phyloP scores from a whole-genome alignment of 2,113 vertebrate species.

The Alligator mississippiensis region DNA sequence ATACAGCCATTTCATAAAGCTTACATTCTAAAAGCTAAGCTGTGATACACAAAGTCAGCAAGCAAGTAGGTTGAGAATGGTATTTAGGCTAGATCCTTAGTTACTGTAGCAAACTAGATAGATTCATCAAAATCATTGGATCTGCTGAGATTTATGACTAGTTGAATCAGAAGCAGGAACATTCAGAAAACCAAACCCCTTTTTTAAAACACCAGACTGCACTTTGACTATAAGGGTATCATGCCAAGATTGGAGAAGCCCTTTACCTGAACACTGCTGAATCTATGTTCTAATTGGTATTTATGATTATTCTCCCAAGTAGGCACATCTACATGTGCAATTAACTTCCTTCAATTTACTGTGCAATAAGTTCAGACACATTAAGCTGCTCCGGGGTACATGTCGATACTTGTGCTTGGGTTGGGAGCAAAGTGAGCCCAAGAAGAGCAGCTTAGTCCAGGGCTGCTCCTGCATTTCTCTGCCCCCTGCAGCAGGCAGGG shows the following conservation, averaged over 20 bases:
- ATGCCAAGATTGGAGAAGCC: not conserved
- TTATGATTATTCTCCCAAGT: not conserved
- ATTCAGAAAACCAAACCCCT: not conserved
- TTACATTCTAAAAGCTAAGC: not conserved
- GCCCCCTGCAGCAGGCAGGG: too few species aligned
- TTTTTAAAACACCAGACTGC: not conserved
- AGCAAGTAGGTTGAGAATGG: not conserved
- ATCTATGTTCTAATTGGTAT: not conserved
- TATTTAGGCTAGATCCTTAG: not conserved
- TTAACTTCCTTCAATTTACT: too few species aligned
- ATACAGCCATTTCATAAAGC: not conserved
- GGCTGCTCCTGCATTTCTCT: too few species aligned
- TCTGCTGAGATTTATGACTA: not conserved
- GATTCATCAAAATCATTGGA: not conserved
- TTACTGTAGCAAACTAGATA: not conserved
- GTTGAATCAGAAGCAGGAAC: not conserved
- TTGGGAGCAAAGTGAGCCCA: too few species aligned
- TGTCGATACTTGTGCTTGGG: too few species aligned
- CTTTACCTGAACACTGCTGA: not conserved
- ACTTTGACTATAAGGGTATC: not conserved
- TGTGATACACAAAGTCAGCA: not conserved
- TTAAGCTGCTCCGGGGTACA: too few species aligned
- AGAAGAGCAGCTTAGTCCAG: too few species aligned
- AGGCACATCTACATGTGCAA: too few species aligned
- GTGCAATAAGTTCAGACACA: too few species aligned